Conservation (phyloP, 2,797 vertebrate species). For the Paedocypris micromegethes region DNA sequence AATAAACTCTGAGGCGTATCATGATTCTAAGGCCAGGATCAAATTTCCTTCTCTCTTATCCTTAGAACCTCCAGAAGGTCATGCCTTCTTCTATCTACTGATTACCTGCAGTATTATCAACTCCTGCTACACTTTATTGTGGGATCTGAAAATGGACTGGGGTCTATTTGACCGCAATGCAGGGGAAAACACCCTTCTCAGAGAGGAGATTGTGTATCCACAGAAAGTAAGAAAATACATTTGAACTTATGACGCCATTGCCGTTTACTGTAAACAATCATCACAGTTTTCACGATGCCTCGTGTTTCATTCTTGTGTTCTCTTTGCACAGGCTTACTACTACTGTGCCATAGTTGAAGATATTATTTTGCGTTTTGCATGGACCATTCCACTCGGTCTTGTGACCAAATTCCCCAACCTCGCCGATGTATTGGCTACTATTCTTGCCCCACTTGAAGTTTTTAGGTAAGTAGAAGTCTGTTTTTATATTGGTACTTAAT, state of each 20-base stretch:
- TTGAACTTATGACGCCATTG: too few relatives aligned
- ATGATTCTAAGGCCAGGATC: background rate
- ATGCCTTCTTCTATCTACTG: slow-evolving; percentile 90
- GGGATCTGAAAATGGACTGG: slow-evolving; percentile 99
- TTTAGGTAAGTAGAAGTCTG: slow-evolving; percentile 76
- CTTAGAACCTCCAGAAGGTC: slow-evolving; percentile 60
- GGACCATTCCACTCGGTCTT: slow-evolving; percentile 84
- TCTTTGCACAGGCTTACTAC: slow-evolving; percentile 83
- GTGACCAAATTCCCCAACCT: slow-evolving; percentile 57
- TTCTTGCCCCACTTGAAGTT: slow-evolving; percentile 91
- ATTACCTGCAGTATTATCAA: slow-evolving; percentile 83
- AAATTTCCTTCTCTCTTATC: background rate
- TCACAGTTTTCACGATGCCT: background rate
- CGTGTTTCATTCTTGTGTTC: slow-evolving; percentile 4
- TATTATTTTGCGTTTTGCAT: slow-evolving; percentile 88
- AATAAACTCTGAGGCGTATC: background rate
- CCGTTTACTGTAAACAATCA: background rate
- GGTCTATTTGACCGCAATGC: slow-evolving; percentile 95
- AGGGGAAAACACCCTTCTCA: slow-evolving; percentile 93
- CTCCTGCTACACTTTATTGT: slow-evolving; percentile 93
- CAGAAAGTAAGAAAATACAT: slow-evolving; percentile 78
- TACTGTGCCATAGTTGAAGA: slow-evolving; percentile 97
- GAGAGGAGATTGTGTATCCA: slow-evolving; percentile 98
- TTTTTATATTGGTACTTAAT: background rate
- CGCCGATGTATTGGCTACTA: slow-evolving; percentile 81